These are phyloP conservation scores for Salmo trutta DNA, from an alignment of 2,797 vertebrate species.

Conservation along the genomic window DNA sequence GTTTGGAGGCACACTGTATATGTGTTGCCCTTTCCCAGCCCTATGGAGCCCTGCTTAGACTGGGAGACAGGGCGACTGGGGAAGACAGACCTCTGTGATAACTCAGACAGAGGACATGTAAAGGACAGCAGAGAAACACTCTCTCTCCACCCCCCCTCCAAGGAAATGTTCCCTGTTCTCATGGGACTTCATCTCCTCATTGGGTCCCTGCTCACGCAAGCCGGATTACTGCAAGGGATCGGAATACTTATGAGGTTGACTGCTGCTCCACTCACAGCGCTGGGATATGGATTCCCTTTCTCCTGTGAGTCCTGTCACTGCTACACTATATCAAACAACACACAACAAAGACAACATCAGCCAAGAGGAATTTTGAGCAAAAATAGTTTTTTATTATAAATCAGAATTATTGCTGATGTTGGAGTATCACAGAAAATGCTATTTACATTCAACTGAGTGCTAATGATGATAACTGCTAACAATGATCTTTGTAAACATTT, in stretches of 20 bases:
- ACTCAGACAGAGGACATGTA: conserved; percentile 43
- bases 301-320: conserved; percentile 10
- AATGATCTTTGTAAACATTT: too few relatives aligned
- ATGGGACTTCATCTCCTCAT: conserved; percentile 61
- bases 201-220: conserved; percentile 58
- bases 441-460: background rate
- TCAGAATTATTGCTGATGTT: background rate
- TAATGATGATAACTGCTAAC: background rate
- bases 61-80: conserved; percentile 25
- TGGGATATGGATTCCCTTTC: conserved; percentile 22
- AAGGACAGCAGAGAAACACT: conserved; percentile 58
- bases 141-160: conserved; percentile 23
- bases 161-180: conserved; percentile 62
- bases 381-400: background rate
- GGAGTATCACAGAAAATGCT: background rate
- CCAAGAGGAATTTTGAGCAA: background rate
- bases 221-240: conserved; percentile 58
- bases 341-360: background rate
- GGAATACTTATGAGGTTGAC: conserved; percentile 64
- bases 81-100: conserved; percentile 60
- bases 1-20: background rate
- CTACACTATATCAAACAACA: conserved; percentile 35
- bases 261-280: conserved; percentile 38
- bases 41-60: conserved; percentile 15
- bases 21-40: conserved; percentile 53